Evolutionary conservation across 2,113 vertebrate species (phyloP), one percentile per base, ranked within the genome.

Genomic region (Solea solea): DNA sequence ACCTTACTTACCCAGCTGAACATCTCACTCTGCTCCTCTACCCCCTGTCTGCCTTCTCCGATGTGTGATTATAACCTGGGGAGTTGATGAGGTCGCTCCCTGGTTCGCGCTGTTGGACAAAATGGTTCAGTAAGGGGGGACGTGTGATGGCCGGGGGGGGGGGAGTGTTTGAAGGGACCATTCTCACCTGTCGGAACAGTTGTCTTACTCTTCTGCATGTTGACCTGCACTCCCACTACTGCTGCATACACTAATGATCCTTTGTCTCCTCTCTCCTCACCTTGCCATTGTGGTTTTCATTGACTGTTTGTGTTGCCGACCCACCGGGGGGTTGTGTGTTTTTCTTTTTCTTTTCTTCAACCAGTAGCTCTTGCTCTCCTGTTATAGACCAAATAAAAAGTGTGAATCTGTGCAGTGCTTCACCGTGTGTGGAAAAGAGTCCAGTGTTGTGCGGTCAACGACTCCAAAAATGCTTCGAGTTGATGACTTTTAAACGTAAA

Each of bases 1-100:
- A 94, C 93, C 94, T 95, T 96, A 96, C 94, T 95, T 96, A 96
- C 95, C 94, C 93, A 93, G 78, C 90, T 90, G 91, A 95, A 95
- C 91, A 90, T 93, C 93, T 94, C 88, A 90, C 92, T 94, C 90
- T 76, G 80, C 82, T 82, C 77, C 72, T 81, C 86, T 84, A 34
- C 34, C 34, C 75, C 70, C 87, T 91, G 78, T 62, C 46, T 69
- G 45, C 66, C 51, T 58, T 39, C 72, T 74, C 59, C 81, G 70
- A 81, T 69, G 74, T 89, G 89, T 93, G 89, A 92, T 84, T 85
- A 88, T 89, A 93, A 93, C 94, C 93, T 75, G 74, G 90, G 89
- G 93, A 93, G 67, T 41, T 83, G 79, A 92, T 87, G 76, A 88
- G 15, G 51, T 91, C 90, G 82, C 82, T 87, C 87, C 90, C 85